phyloP scores from a whole-genome alignment of 2,888 invertebrate genomes.

The Chrysolina haemoptera region DNA sequence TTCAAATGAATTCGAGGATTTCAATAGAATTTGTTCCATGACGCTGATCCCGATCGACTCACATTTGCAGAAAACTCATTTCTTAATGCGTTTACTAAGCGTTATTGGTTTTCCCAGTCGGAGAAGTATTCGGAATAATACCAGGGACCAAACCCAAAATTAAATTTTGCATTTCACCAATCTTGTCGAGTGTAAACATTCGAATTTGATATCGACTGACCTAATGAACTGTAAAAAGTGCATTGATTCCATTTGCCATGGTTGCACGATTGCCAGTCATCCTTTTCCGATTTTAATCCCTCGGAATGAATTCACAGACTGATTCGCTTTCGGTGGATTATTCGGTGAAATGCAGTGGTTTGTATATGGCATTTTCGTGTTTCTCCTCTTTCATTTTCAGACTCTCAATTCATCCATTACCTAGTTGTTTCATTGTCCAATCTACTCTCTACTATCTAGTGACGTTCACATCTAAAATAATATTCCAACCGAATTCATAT shows the following conservation, averaged over 20 bases:
- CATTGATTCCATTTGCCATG: slow-evolving; percentile 58
- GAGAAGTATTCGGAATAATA: slow-evolving; percentile 29
- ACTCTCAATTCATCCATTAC: background rate
- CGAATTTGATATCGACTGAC: slow-evolving; percentile 60
- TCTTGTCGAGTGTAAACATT: slow-evolving; percentile 63
- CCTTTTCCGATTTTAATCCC: slow-evolving; percentile 61
- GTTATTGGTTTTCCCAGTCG: slow-evolving; percentile 45
- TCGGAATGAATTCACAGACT: slow-evolving; percentile 55
- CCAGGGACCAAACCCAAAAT: slow-evolving; percentile 53
- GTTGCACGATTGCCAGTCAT: slow-evolving; percentile 60
- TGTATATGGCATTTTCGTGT: background rate
- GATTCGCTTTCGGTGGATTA: slow-evolving; percentile 31
- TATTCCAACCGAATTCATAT: too few relatives aligned
- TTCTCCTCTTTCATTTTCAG: background rate
- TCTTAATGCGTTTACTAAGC: slow-evolving; percentile 47
- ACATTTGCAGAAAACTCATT: slow-evolving; percentile 45
- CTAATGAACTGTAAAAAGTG: slow-evolving; percentile 65
- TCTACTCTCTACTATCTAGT: too few relatives aligned
- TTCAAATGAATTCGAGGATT: slow-evolving; percentile 20
- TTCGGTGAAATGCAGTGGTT: background rate
- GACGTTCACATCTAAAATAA: too few relatives aligned
- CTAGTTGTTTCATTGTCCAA: too few relatives aligned
- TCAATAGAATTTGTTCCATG: slow-evolving; percentile 32
- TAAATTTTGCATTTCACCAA: slow-evolving; percentile 60
- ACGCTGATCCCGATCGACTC: slow-evolving; percentile 30